Conservation (phyloP, 2,888 invertebrate species). For the Atrina japonica region DNA sequence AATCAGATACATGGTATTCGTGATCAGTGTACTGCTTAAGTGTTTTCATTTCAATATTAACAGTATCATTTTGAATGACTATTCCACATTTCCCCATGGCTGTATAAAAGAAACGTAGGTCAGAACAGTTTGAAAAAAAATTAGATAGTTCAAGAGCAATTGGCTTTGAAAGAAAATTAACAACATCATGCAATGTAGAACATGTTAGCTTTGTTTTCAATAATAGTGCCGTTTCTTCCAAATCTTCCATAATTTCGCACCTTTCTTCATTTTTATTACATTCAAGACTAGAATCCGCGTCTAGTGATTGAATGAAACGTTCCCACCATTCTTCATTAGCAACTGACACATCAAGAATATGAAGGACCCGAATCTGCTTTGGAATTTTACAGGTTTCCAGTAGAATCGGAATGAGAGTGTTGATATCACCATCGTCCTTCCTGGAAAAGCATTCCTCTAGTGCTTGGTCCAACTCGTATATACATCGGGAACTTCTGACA, state of each 20-base stretch:
- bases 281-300: not conserved
- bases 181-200: constrained; percentile 1
- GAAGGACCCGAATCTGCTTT: not conserved
- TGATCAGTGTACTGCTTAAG: not conserved
- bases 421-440: not conserved
- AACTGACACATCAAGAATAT: constrained; percentile 2
- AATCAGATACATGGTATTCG: constrained; percentile 8
- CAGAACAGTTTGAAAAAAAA: constrained; percentile 14
- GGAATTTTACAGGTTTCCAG: constrained; percentile 18
- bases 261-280: not conserved
- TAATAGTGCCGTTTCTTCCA: not conserved
- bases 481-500: constrained; percentile 8
- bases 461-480: constrained; percentile 18
- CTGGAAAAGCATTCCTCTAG: constrained; percentile 16
- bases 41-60: constrained; percentile 1
- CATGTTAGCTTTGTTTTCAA: constrained; percentile 1
- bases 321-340: not conserved
- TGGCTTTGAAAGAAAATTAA: constrained; percentile 21
- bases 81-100: constrained; percentile 26
- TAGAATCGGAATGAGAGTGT: constrained; percentile 6
- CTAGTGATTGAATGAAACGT: not conserved
- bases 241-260: not conserved
- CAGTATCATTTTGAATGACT: not conserved
- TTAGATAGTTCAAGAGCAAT: constrained; percentile 22
- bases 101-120: constrained; percentile 8